These are phyloP conservation scores for Monoplex corrugatus DNA, from an alignment of 2,888 invertebrate species.

Conservation along the genomic window DNA sequence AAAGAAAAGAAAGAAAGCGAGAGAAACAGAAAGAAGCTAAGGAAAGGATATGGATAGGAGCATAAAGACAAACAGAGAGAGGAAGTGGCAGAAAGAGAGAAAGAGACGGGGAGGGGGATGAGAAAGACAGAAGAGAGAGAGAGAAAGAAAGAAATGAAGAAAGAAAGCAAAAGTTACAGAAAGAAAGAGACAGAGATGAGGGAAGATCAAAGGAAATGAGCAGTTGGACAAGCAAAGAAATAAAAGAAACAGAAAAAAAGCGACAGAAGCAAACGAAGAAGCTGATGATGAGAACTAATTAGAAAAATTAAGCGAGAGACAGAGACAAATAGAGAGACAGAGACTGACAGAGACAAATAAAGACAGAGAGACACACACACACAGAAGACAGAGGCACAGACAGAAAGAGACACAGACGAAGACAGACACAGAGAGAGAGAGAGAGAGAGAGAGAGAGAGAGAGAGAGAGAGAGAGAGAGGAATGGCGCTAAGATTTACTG, in stretches of 20 bases:
- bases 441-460: not conserved
- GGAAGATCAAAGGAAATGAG: not conserved
- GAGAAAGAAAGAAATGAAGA: not conserved
- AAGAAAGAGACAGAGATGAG: too few relatives aligned
- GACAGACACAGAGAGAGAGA: not conserved
- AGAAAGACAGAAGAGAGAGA: not conserved
- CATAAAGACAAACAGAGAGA: not conserved
- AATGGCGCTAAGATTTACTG: too few relatives aligned
- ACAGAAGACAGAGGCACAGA: not conserved
- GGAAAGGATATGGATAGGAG: not conserved
- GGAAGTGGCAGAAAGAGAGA: not conserved
- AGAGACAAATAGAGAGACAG: too few relatives aligned
- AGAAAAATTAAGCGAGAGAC: too few relatives aligned
- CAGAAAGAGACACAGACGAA: too few relatives aligned
- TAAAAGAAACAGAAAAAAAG: not conserved
- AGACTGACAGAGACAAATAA: not conserved
- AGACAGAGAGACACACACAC: too few relatives aligned
- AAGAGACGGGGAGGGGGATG: not conserved
- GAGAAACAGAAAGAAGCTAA: not conserved
- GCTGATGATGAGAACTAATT: too few relatives aligned
- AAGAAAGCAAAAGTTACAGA: too few relatives aligned
- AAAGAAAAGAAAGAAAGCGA: not conserved
- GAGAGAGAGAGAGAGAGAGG: not conserved
- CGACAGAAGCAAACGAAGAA: not conserved
- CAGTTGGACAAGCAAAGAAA: not conserved